Evolutionary conservation across 1,140 invertebrate species (phyloP).

Genomic region (Leptinotarsa defecta): DNA sequence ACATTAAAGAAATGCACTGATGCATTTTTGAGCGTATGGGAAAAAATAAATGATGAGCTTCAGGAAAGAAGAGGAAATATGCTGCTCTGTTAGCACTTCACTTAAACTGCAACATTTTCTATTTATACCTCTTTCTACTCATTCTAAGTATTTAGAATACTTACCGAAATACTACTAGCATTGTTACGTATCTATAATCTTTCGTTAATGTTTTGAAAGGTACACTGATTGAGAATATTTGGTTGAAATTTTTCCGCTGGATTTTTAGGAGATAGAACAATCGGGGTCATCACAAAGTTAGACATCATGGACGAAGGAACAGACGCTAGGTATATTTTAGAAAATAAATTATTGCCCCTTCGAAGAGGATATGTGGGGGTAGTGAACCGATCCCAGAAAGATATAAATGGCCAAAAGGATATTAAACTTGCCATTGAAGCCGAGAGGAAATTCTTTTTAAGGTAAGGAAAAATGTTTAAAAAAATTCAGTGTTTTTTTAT

Average conservation of each 20-base stretch:
- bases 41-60: too few relatives aligned
- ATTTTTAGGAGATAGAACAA: slow-evolving; percentile 82
- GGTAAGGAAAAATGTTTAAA: slow-evolving; percentile 52
- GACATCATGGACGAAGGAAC: slow-evolving; percentile 99
- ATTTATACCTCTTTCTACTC: too few relatives aligned
- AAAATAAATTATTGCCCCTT: slow-evolving; percentile 95
- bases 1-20: too few relatives aligned
- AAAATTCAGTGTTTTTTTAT: too few relatives aligned
- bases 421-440: slow-evolving; percentile 92
- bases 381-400: slow-evolving; percentile 97
- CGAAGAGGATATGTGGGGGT: slow-evolving; percentile 97
- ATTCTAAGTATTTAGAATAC: too few relatives aligned
- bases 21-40: too few relatives aligned
- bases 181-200: too few relatives aligned
- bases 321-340: slow-evolving; percentile 95
- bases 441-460: slow-evolving; percentile 97
- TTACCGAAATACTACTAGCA: too few relatives aligned
- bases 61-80: too few relatives aligned
- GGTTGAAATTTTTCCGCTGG: too few relatives aligned
- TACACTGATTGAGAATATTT: not conserved
- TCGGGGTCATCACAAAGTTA: slow-evolving; percentile 98
- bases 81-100: too few relatives aligned
- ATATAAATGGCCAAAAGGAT: slow-evolving; percentile 96
- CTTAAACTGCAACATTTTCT: too few relatives aligned
- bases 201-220: not conserved